Conservation (phyloP, 2,888 invertebrate genomes). For the Andrena flavipes region DNA sequence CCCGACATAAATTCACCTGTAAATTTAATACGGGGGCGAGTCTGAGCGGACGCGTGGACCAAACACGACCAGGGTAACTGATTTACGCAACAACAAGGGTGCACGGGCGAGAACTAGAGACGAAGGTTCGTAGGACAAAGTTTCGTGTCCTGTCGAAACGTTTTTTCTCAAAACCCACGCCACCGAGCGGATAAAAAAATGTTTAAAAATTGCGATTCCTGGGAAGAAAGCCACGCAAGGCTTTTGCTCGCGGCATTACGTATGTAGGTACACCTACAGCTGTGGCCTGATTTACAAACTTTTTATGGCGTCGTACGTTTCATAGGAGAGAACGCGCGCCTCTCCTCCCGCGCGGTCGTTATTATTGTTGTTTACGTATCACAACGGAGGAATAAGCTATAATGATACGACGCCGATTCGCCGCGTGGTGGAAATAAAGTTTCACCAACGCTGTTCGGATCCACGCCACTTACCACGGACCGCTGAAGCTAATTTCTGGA, state of each 20-base stretch:
- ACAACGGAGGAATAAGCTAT: background rate
- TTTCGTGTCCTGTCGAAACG: background rate
- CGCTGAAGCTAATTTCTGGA: constrained; percentile 42
- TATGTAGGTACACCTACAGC: constrained; percentile 29
- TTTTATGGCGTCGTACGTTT: constrained; percentile 32
- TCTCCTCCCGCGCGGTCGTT: too few species aligned
- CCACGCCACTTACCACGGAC: background rate
- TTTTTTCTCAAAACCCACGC: background rate
- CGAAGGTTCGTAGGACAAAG: background rate
- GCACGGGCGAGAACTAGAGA: background rate
- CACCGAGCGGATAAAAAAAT: background rate
- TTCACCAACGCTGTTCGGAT: background rate
- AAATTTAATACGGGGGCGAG: background rate
- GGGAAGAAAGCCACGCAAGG: background rate
- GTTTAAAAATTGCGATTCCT: constrained; percentile 29
- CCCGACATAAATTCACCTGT: constrained; percentile 15
- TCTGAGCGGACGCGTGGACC: background rate
- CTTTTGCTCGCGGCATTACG: background rate
- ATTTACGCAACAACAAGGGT: background rate
- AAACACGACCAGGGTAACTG: background rate
- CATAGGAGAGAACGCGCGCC: background rate
- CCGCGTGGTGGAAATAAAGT: constrained; percentile 4
- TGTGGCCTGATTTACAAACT: constrained; percentile 53
- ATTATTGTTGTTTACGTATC: background rate
- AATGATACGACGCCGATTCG: background rate